Base-by-base conservation (phyloP, 2,888 invertebrate species). In the Achlya flavicornis region DNA sequence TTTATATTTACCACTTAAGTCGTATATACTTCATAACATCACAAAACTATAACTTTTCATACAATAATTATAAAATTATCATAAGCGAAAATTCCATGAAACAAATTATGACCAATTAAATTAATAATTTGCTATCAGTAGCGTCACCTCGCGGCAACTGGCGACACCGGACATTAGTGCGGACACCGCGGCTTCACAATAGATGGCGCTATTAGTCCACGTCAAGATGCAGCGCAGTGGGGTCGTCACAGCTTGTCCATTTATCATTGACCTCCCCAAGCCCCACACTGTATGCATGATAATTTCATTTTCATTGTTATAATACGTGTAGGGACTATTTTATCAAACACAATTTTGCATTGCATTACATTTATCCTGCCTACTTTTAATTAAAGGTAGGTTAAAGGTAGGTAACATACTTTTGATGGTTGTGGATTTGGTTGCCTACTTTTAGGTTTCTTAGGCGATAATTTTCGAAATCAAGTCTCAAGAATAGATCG, bases 171-270 rank as follows among this genome's bases (percentile, higher is more conserved):
- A 82, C 81, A 85, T 75, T 78, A 73, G 67, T 72, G 66, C 74
- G 86, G 86, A 88, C 86, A 85, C 72, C 84, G 85, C 70, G 80
- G 80, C 76, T 82, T 82, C 79, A 76, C 83, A 82, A 93, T 88
- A 93, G 93, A 92, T 93, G 93, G 87, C 92, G 88, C 83, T 76
- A 91, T 91, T 91, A 91, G 89, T 92, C 76, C 67, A 26, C 75
- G 91, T 90, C 91, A 78, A 78, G 80, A 83, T 84, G 78, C 19
- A 53, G 19, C 41, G 4, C 48, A 48, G 46, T 80, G 79, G 77
- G 80, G 76, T 86, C 79, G 89, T 86, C 87, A 81, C 86, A 88
- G 86, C 86, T 87, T 87, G 88, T 80, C 83, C 83, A 90, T 91
- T 89, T 89, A 78, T 91, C 89, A 89, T 79, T 80, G 74, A 75